These are phyloP conservation scores for Porites evermanni DNA, from an alignment of 92 coral and sea anemone genomes.

Conservation along the genomic window DNA sequence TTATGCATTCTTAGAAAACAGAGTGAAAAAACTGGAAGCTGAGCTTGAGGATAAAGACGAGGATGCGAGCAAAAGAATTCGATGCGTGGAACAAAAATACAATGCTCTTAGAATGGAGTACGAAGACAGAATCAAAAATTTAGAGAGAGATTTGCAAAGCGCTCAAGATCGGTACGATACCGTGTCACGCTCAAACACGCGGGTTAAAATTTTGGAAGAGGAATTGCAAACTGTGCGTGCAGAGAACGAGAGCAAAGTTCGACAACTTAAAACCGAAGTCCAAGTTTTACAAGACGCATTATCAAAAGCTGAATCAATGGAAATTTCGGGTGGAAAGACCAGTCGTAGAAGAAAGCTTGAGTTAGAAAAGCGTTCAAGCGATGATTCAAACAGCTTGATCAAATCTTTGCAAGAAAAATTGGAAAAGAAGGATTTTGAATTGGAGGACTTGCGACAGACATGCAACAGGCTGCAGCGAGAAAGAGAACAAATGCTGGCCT, in stretches of 20 bases:
- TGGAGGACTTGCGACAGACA: constrained; percentile 74
- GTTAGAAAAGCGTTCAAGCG: constrained; percentile 26
- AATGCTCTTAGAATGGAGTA: constrained; percentile 90
- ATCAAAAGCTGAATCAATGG: constrained; percentile 57
- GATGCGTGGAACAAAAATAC: constrained; percentile 92
- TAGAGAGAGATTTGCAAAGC: constrained; percentile 73
- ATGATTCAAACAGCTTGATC: background rate
- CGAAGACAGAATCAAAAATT: constrained; percentile 79
- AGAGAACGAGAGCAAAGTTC: constrained; percentile 74
- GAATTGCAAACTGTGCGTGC: constrained; percentile 82
- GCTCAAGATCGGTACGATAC: constrained; percentile 72
- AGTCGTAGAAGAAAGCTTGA: constrained; percentile 53
- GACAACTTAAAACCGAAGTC: constrained; percentile 80
- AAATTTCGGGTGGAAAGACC: constrained; percentile 26
- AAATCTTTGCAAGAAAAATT: constrained; percentile 61
- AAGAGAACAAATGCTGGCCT: constrained; percentile 82
- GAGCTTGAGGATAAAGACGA: constrained; percentile 95
- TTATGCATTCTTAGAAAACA: constrained; percentile 82
- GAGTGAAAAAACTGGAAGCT: constrained; percentile 84
- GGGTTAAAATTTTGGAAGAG: constrained; percentile 77
- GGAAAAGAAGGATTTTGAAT: constrained; percentile 76
- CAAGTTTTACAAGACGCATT: constrained; percentile 84
- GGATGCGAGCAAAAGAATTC: constrained; percentile 82
- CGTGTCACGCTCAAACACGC: constrained; percentile 68
- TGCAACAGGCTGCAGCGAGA: constrained; percentile 84